phyloP scores from a whole-genome alignment of 2,113 vertebrate genomes.

The chimpanzee (Pan troglodytes) region DNA sequence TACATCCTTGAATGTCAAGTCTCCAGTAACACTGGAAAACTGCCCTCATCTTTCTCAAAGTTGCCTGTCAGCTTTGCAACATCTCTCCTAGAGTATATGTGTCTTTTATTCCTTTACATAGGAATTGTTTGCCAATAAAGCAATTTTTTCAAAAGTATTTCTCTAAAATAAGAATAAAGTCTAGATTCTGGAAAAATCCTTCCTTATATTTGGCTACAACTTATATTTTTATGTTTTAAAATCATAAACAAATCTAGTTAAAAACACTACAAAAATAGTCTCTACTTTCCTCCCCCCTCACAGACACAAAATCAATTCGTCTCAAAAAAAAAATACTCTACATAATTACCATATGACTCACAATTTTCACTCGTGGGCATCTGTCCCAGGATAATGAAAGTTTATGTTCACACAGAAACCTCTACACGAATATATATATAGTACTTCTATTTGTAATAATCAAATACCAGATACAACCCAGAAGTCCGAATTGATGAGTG shows the following conservation, averaged over 20 bases:
- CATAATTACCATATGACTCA: slow-evolving; percentile 35
- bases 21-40: not conserved
- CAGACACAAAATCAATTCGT: not conserved
- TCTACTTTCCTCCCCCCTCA: not conserved
- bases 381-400: slow-evolving; percentile 54
- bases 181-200: not conserved
- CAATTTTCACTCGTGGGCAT: slow-evolving; percentile 39
- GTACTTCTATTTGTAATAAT: slow-evolving; percentile 9
- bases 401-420: slow-evolving; percentile 26
- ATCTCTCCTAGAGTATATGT: not conserved
- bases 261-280: slow-evolving; percentile 3
- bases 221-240: slow-evolving; percentile 46
- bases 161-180: not conserved
- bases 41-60: not conserved
- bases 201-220: not conserved
- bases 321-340: slow-evolving; percentile 41
- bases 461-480: not conserved
- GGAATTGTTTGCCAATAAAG: not conserved
- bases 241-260: slow-evolving; percentile 29
- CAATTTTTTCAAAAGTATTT: not conserved
- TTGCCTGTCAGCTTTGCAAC: not conserved
- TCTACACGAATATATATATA: not conserved
- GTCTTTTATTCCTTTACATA: not conserved
- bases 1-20: not conserved
- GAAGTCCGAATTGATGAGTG: not conserved